phyloP scores from a whole-genome alignment of 1,140 invertebrate genomes.

The Euura saliciscinereae region DNA sequence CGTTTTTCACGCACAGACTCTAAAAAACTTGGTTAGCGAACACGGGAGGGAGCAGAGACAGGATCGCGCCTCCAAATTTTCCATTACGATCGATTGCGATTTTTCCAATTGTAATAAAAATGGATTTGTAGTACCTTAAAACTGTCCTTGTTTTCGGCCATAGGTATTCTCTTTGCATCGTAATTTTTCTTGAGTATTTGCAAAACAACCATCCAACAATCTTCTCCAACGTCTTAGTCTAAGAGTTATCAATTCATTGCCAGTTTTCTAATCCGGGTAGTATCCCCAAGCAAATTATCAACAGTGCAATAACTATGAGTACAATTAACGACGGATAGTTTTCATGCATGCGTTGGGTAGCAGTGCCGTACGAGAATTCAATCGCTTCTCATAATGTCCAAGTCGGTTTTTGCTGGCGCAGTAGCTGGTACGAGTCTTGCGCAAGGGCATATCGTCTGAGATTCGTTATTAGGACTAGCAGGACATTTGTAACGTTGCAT shows the following conservation, averaged over 20 bases:
- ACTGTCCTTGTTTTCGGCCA: not conserved
- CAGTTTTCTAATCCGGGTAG: not conserved
- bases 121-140: too few species aligned
- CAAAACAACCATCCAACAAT: not conserved
- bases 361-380: not conserved
- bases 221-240: not conserved
- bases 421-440: not conserved
- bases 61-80: constrained; percentile 3
- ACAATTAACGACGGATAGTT: too few species aligned
- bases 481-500: not conserved
- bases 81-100: not conserved
- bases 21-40: constrained; percentile 26
- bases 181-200: not conserved
- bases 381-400: too few species aligned
- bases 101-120: not conserved
- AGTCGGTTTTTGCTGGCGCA: not conserved
- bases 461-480: not conserved
- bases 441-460: not conserved
- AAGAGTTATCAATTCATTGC: not conserved
- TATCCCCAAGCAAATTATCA: constrained; percentile 1
- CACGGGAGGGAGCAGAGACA: not conserved
- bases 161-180: not conserved
- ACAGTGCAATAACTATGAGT: constrained; percentile 1
- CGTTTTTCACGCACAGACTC: constrained; percentile 10
- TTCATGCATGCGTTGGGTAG: not conserved